phyloP scores from a whole-genome alignment of 2,797 vertebrate genomes.

The Enteromius thamalakanensis region DNA sequence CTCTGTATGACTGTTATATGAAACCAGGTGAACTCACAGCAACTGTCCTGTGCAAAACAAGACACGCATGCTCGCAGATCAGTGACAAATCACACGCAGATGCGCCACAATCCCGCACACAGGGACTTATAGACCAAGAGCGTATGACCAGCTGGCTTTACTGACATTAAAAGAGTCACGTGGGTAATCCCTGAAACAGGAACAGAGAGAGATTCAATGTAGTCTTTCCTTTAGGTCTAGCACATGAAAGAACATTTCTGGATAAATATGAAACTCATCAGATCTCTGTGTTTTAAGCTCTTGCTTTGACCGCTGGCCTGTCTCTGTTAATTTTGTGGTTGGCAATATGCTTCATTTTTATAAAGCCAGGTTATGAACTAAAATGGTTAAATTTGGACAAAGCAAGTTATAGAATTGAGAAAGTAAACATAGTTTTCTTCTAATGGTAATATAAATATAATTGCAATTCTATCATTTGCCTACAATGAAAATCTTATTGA shows the following conservation, averaged over 20 bases:
- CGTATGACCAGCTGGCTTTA: slow-evolving; percentile 35
- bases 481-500: too few relatives aligned
- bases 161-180: slow-evolving; percentile 34
- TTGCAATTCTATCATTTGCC: background rate
- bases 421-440: background rate
- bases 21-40: slow-evolving; percentile 1
- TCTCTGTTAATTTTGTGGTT: background rate
- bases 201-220: slow-evolving; percentile 15
- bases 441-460: too few relatives aligned
- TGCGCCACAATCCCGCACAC: background rate
- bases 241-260: slow-evolving; percentile 9
- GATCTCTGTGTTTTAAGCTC: slow-evolving; percentile 17
- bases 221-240: slow-evolving; percentile 24
- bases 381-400: background rate
- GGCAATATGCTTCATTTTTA: background rate
- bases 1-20: background rate
- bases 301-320: background rate
- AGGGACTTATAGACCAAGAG: slow-evolving; percentile 13
- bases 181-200: slow-evolving; percentile 38
- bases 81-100: slow-evolving; percentile 13
- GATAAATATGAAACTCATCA: background rate
- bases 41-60: background rate
- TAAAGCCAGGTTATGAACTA: background rate
- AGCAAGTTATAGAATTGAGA: background rate
- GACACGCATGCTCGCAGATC: slow-evolving; percentile 25